These are phyloP conservation scores for Hirtodrosophila confusa DNA, from an alignment of 2,888 invertebrate species.

Conservation along the genomic window DNA sequence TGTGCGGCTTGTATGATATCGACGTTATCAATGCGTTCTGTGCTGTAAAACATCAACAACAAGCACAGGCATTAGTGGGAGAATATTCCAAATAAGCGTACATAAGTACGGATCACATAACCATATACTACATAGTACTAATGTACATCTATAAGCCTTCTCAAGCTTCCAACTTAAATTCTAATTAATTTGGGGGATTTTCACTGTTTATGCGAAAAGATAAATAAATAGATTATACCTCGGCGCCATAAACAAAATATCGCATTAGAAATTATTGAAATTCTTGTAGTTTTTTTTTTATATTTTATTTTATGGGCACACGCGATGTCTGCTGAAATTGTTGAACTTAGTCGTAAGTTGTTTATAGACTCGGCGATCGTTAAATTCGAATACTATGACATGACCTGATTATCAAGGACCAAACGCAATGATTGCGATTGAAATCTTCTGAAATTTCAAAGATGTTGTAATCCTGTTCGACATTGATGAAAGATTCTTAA, in stretches of 20 bases:
- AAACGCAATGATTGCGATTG: too few species aligned
- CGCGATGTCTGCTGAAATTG: conserved; percentile 38
- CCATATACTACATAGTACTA: too few species aligned
- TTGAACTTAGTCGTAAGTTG: conserved; percentile 46
- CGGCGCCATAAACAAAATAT: conserved; percentile 66
- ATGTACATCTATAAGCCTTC: neutral
- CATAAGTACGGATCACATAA: too few species aligned
- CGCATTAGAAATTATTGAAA: conserved; percentile 56
- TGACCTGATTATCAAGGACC: conserved; percentile 47
- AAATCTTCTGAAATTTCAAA: too few species aligned
- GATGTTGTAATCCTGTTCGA: too few species aligned
- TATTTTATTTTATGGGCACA: conserved; percentile 49
- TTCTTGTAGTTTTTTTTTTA: conserved; percentile 35
- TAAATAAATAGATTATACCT: conserved; percentile 25
- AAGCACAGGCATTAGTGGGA: neutral
- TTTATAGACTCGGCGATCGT: conserved; percentile 46
- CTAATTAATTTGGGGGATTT: conserved; percentile 31
- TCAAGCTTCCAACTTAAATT: conserved; percentile 26
- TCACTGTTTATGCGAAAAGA: conserved; percentile 51
- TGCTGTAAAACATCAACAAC: conserved; percentile 82
- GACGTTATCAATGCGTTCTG: conserved; percentile 84
- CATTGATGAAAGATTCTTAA: too few species aligned
- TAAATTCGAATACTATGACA: conserved; percentile 40
- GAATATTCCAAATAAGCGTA: too few species aligned
- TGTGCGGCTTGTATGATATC: conserved; percentile 79